phyloP scores from a whole-genome alignment of 2,113 vertebrate species.

The Anarrhichthys ocellatus region DNA sequence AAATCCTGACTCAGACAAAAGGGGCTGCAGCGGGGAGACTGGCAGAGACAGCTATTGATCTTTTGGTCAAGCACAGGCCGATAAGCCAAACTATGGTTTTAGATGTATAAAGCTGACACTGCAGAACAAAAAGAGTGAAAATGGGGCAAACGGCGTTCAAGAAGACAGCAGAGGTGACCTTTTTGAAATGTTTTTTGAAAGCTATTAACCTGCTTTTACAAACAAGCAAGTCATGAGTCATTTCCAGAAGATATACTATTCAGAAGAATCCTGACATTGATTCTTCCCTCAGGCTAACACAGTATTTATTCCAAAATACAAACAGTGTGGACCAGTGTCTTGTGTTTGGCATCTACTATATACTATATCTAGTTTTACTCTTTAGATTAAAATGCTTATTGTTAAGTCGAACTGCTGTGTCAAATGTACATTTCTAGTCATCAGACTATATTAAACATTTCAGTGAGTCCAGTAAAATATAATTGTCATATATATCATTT shows the following conservation, averaged over 20 bases:
- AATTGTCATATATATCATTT: too few relatives aligned
- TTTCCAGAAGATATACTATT: neutral
- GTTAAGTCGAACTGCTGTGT: too few relatives aligned
- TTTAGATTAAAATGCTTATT: too few relatives aligned
- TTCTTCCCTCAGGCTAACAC: neutral
- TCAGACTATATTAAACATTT: too few relatives aligned
- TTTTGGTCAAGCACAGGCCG: slow-evolving; percentile 41
- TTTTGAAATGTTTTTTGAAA: neutral
- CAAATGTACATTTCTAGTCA: too few relatives aligned
- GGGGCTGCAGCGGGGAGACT: slow-evolving; percentile 52
- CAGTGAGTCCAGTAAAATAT: too few relatives aligned
- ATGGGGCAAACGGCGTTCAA: neutral
- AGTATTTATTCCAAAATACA: neutral
- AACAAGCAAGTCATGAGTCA: neutral
- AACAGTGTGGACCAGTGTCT: neutral
- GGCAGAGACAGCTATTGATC: slow-evolving; percentile 77
- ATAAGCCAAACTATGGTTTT: slow-evolving; percentile 68
- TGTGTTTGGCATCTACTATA: too few relatives aligned
- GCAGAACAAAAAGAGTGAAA: slow-evolving; percentile 38
- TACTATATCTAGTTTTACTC: too few relatives aligned
- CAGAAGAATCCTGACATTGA: neutral
- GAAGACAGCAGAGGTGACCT: neutral
- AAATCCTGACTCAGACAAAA: slow-evolving; percentile 76
- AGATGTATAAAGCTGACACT: slow-evolving; percentile 40
- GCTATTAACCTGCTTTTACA: neutral